These are phyloP conservation scores for Thumatha senex DNA, from an alignment of 2,888 invertebrate genomes.

Conservation along the genomic window DNA sequence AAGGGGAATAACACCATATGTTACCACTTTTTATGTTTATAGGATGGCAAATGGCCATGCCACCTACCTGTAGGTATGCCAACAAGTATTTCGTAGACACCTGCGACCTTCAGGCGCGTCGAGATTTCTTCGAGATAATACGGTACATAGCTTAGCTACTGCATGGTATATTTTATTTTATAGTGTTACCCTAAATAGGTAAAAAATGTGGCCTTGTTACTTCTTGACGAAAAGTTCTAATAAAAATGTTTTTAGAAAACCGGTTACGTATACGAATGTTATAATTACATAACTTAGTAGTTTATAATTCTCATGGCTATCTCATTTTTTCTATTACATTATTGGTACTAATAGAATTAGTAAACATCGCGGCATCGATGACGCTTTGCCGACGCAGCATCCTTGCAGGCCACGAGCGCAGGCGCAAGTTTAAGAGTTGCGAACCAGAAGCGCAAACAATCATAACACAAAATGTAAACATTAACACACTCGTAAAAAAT, in stretches of 20 bases:
- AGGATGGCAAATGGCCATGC: slow-evolving; percentile 18
- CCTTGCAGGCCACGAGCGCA: background rate
- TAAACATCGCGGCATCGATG: slow-evolving; percentile 5
- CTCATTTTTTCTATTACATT: too few species aligned
- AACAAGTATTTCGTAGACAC: slow-evolving; percentile 20
- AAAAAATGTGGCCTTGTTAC: slow-evolving; percentile 7
- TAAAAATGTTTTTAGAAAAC: background rate
- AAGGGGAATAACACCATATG: slow-evolving; percentile 21
- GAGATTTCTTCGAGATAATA: slow-evolving; percentile 26
- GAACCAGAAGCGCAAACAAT: slow-evolving; percentile 22
- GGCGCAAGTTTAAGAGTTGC: background rate
- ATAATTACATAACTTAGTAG: slow-evolving; percentile 2
- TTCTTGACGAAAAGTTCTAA: background rate
- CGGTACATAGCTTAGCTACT: slow-evolving; percentile 10
- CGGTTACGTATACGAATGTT: too few species aligned
- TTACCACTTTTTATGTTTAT: slow-evolving; percentile 25
- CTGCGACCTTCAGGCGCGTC: slow-evolving; percentile 27
- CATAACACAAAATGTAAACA: slow-evolving; percentile 38
- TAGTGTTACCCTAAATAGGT: slow-evolving; percentile 16
- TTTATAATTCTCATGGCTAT: too few species aligned
- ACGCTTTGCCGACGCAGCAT: background rate
- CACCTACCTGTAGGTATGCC: slow-evolving; percentile 30
- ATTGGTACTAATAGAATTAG: background rate
- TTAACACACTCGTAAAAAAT: slow-evolving; percentile 42
- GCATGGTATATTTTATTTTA: slow-evolving; percentile 17